Evolutionary conservation across 2,113 vertebrate species (phyloP), one percentile per base, ranked within the genome.

Genomic region (Cisticola juncidis): DNA sequence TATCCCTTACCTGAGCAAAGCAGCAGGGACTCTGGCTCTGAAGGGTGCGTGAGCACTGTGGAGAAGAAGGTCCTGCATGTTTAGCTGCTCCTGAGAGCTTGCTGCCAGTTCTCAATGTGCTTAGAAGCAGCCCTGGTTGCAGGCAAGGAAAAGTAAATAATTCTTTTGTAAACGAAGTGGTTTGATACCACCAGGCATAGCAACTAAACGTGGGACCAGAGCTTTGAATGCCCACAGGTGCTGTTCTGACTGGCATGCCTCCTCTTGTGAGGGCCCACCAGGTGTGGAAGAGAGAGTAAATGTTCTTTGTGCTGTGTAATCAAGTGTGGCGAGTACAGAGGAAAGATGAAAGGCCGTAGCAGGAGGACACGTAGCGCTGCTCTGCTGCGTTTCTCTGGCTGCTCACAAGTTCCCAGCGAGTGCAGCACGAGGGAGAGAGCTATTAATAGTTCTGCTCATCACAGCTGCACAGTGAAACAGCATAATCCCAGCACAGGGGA

Each of bases 391-490:
- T 33, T 83, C 79, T 81, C 71, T 70, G 42, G 54, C 69, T 93
- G 24, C 9, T 79, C 68, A 19, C 57, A 57, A 76, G 85, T 50
- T 84, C 65, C 77, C 84, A 50, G 47, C 5, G 51, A 88, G 88
- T 71, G 64, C 70, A 86, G 70, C 71, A 54, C 0, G 3, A 90
- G 84, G 68, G 76, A 96, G 76, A 0, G 7, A 86, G 94, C 88
- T 95, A 92, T 93, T 81, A 96, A 86, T 86, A 93, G 87, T n/a
- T 24, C 87, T 82, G 57, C 65, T 94, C 74, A 83, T 58, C 77
- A 68, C 29, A 8, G 77, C 78, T 79, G 83, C 66, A 74, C 88
- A 56, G 69, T 45, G 57, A 93, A 95, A 95, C 36, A 77, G 53
- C 79, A 81, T 64, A 92, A 71, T 53, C 71, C 60, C 45, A 68